Conservation (phyloP, 2,888 invertebrate genomes). For the Platynereis dumerilii region DNA sequence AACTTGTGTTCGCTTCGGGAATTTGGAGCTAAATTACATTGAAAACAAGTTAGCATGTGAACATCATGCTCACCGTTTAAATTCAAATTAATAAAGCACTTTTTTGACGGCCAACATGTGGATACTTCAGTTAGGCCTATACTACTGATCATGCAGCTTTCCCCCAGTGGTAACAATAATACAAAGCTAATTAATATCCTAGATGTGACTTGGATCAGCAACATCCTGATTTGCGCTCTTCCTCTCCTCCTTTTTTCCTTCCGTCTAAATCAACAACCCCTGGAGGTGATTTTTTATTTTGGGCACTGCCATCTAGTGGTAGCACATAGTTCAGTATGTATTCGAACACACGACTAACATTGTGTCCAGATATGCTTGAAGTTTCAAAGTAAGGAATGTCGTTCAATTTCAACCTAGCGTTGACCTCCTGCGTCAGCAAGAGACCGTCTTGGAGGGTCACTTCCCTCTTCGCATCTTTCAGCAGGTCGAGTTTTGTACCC, state of each 20-base stretch:
- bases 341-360: slow-evolving; percentile 57
- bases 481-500: slow-evolving; percentile 55
- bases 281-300: not conserved
- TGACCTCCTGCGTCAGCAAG: slow-evolving; percentile 33
- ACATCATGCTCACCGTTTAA: too few species aligned
- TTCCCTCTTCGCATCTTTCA: slow-evolving; percentile 39
- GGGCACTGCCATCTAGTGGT: slow-evolving; percentile 3
- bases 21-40: too few species aligned
- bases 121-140: too few species aligned
- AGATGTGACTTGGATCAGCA: too few species aligned
- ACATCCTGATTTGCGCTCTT: slow-evolving; percentile 10
- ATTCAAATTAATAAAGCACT: too few species aligned
- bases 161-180: too few species aligned
- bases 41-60: too few species aligned
- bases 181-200: too few species aligned
- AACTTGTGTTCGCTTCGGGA: too few species aligned
- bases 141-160: too few species aligned
- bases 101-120: too few species aligned
- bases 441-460: slow-evolving; percentile 50
- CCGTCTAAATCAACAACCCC: slow-evolving; percentile 10
- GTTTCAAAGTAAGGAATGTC: slow-evolving; percentile 59
- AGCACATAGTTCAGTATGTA: slow-evolving; percentile 54
- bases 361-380: slow-evolving; percentile 53
- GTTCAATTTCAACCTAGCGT: slow-evolving; percentile 8
- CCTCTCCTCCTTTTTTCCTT: not conserved